phyloP scores from a whole-genome alignment of 2,797 vertebrate species.

The Gephyroberyx darwinii region DNA sequence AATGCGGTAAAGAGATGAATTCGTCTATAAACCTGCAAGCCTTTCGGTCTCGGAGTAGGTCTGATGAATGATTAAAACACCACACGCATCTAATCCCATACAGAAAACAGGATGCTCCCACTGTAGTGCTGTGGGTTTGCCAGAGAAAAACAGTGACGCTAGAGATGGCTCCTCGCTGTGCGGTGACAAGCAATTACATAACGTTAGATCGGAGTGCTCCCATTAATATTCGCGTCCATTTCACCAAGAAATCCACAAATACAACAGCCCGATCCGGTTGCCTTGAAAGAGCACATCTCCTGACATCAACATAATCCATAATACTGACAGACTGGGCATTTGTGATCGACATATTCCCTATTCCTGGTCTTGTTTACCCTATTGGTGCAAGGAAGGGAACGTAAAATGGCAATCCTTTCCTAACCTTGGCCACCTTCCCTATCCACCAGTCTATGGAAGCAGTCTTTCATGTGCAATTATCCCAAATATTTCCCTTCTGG shows the following conservation, averaged over 20 bases:
- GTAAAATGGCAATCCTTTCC: slow-evolving; percentile 53
- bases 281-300: not conserved
- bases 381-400: slow-evolving; percentile 44
- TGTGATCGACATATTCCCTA: slow-evolving; percentile 36
- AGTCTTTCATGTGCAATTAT: not conserved
- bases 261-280: not conserved
- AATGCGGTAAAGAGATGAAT: not conserved
- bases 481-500: too few relatives aligned
- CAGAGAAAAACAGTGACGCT: slow-evolving; percentile 72
- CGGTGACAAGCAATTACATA: slow-evolving; percentile 80
- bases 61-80: slow-evolving; percentile 71
- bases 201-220: slow-evolving; percentile 66
- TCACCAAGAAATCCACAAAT: slow-evolving; percentile 46
- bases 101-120: slow-evolving; percentile 63
- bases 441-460: slow-evolving; percentile 19
- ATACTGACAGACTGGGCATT: not conserved
- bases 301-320: not conserved
- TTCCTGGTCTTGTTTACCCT: slow-evolving; percentile 47
- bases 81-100: slow-evolving; percentile 73
- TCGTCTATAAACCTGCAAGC: slow-evolving; percentile 32
- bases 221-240: slow-evolving; percentile 65
- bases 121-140: slow-evolving; percentile 55
- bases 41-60: slow-evolving; percentile 59
- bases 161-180: slow-evolving; percentile 70
- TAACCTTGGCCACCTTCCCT: slow-evolving; percentile 41